Evolutionary conservation across 2,797 vertebrate species (phyloP).

Genomic region (Naso thynnoides): DNA sequence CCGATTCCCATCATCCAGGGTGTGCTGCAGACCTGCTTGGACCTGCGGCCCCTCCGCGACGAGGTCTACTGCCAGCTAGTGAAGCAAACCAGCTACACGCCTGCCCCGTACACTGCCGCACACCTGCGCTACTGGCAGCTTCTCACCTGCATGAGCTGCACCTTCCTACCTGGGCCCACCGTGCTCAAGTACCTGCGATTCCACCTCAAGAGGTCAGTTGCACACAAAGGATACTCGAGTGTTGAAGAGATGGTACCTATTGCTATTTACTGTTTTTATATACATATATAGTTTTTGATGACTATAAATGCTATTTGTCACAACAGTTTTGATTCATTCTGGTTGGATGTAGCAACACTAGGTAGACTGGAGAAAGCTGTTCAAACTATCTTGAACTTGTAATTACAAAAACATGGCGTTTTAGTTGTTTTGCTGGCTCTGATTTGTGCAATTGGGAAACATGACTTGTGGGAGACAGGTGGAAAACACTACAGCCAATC

Average conservation of each 20-base stretch:
- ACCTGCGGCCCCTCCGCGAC: conserved; percentile 93
- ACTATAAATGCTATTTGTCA: not conserved
- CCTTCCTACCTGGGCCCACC: conserved; percentile 90
- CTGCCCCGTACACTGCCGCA: conserved; percentile 83
- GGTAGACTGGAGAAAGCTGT: conserved; percentile 16
- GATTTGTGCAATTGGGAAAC: conserved; percentile 19
- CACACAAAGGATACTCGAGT: not conserved
- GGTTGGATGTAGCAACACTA: conserved; percentile 4
- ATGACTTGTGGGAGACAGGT: conserved; percentile 33
- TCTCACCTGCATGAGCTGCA: conserved; percentile 98
- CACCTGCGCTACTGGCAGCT: conserved; percentile 98
- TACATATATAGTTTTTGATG: too few relatives aligned
- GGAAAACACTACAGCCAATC: conserved; percentile 32
- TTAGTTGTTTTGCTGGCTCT: conserved; percentile 27
- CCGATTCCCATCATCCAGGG: conserved; percentile 95
- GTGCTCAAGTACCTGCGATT: conserved; percentile 92
- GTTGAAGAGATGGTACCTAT: not conserved
- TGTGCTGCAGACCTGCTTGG: conserved; percentile 95
- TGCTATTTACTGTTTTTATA: too few relatives aligned
- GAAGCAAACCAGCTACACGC: conserved; percentile 94
- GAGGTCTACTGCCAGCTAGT: conserved; percentile 98
- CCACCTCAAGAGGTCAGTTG: conserved; percentile 92
- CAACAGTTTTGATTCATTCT: conserved; percentile 1
- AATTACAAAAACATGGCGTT: conserved; percentile 21
- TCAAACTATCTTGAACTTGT: conserved; percentile 33